Base-by-base conservation (phyloP, 2,888 invertebrate genomes). In the Cerceris ruficornis region DNA sequence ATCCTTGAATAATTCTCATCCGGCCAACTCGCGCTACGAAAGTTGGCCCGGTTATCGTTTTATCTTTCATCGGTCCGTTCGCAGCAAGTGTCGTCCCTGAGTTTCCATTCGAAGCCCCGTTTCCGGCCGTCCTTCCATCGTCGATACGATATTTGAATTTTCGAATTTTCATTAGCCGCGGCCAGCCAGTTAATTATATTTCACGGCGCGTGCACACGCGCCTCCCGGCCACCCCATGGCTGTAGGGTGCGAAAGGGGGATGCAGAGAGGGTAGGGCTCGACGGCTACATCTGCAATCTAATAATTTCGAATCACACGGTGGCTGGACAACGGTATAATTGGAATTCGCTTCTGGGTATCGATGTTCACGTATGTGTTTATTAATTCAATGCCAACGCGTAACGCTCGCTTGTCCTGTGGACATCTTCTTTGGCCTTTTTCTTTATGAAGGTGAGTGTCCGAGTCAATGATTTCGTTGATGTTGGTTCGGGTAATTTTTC, bases 1-100 rank as follows among this genome's bases (percentile, higher is more conserved):
- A 85, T 85, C 83, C 85, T 83, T 85, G 85, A 85, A 85, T 85
- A 85, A 85, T 85, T 85, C 75, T 79, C 77, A 75, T 76, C 81
- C 75, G 77, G 61, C 76, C 65, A 77, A 74, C 70, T 77, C 82
- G 39, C 58, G 58, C 6, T 55, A 55, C 55, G 55, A 28, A 55
- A 55, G 17, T 55, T 55, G 55, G 55, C 15, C 28, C 17, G 55
- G 17, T 55, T 57, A 72, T 60, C 81, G 77, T 54, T 73, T 76
- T 73, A 73, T 76, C 58, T 68, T 64, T 76, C 67, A 71, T 75
- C 65, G 52, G 28, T 13, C 52, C 13, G 7, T 52, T 7, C 61
- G 11, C 46, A 15, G 17, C 50, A 17, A n/a, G 6, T 50, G 13
- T n/a, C 50, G 13, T n/a, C 50, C n/a, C 50, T n/a, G 50, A 11